phyloP scores from a whole-genome alignment of 2,888 invertebrate genomes.

The Fragum fragum region DNA sequence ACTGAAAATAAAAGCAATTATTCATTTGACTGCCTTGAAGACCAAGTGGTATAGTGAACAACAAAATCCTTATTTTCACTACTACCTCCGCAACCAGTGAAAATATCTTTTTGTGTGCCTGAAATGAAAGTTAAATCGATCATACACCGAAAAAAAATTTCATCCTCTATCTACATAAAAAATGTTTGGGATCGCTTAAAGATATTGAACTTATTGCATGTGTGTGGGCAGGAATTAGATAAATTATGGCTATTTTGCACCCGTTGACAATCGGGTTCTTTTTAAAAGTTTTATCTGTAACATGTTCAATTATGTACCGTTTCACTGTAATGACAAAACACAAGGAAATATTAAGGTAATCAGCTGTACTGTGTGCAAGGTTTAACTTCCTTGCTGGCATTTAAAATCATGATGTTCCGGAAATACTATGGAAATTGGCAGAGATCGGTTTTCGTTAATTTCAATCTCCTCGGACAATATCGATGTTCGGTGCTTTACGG shows the following conservation, averaged over 20 bases:
- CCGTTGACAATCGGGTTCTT: neutral
- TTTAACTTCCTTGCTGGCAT: neutral
- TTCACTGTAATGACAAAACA: neutral
- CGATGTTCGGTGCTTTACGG: too few species aligned
- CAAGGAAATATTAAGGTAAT: neutral
- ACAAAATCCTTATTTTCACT: too few species aligned
- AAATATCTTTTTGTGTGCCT: too few species aligned
- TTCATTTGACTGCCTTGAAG: too few species aligned
- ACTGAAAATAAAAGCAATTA: constrained; percentile 24
- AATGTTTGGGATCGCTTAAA: too few species aligned
- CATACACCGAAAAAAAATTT: too few species aligned
- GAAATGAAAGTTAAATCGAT: too few species aligned
- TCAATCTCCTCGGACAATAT: neutral
- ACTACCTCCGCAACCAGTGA: too few species aligned
- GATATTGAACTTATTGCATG: too few species aligned
- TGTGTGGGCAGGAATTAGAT: too few species aligned
- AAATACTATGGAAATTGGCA: neutral
- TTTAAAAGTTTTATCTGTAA: neutral
- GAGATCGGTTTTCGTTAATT: neutral
- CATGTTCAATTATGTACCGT: neutral
- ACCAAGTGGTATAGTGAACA: too few species aligned
- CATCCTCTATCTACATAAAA: too few species aligned
- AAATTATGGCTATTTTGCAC: neutral
- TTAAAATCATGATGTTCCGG: neutral
- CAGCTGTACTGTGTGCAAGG: neutral